Evolutionary conservation across 2,797 vertebrate species (phyloP).

Genomic region (Gymnoscopelus microlampas): DNA sequence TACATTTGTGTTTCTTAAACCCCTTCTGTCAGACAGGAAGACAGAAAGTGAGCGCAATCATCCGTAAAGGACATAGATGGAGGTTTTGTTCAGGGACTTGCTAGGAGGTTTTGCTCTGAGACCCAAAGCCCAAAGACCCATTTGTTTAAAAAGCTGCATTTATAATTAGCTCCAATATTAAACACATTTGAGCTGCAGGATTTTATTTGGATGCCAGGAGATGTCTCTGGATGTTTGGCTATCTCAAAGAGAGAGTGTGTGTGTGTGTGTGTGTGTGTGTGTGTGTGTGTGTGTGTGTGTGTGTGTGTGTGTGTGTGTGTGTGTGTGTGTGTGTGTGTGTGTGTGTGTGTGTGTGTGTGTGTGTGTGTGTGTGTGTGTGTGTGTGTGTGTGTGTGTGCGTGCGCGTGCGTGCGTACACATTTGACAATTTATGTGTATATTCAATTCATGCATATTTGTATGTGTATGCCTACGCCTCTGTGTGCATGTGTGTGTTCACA

Average conservation of each 20-base stretch:
- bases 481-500: not conserved
- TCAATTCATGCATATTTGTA: no score
- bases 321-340: not conserved
- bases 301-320: not conserved
- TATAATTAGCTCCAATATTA: slow-evolving; percentile 13
- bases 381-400: not conserved
- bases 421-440: no score
- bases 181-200: slow-evolving; percentile 5
- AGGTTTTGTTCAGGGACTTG: slow-evolving; percentile 35
- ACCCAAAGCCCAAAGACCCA: slow-evolving; percentile 29
- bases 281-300: slow-evolving; percentile 1
- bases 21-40: slow-evolving; percentile 20
- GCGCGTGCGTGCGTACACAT: not conserved
- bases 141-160: slow-evolving; percentile 6
- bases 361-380: not conserved
- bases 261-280: not conserved
- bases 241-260: not conserved
- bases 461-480: not conserved
- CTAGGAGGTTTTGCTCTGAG: not conserved
- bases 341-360: not conserved
- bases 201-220: not conserved
- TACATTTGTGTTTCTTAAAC: slow-evolving; percentile 13
- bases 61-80: slow-evolving; percentile 48
- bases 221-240: slow-evolving; percentile 6
- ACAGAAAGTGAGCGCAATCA: slow-evolving; percentile 11